Base-by-base conservation (phyloP, 2,797 vertebrate species). In the Xenentodon cancila region DNA sequence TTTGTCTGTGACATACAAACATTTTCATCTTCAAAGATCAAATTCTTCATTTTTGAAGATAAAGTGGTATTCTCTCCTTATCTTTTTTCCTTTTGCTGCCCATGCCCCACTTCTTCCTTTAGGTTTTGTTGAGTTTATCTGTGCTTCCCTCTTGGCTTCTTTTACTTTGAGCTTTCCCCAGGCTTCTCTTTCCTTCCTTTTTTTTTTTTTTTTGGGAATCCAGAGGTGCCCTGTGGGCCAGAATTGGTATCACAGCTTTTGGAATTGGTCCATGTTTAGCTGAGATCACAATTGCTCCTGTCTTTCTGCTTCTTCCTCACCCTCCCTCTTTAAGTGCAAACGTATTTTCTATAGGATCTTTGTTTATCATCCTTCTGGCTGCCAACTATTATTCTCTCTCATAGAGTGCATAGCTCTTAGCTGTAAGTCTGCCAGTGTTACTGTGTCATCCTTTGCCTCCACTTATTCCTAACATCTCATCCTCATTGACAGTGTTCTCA, bases 61-160 rank as follows among this genome's bases (percentile, higher is more conserved):
- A 46, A 5, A 25, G n/a, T 61, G 27, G 66, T 63, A 78, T 49
- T 77, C 65, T 44, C 40, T 68, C 46, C 65, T n/a, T 64, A 42
- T 75, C 46, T 70, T 55, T 68, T 45, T 56, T 61, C 6, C 21
- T 64, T 53, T 47, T 46, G 34, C 65, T 77, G 37, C 49, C 56
- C 34, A 42, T 48, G 59, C 58, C 61, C 72, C 47, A 62, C 66
- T 77, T 56, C 64, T 79, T 71, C 19, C 56, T 68, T 56, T 73
- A 72, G 56, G 61, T 81, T n/a, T 57, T 88, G 75, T 71, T 82
- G 17, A 65, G 59, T 81, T 88, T 88, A 84, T 88, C 87, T 84
- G 71, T 51, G 73, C 75, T 71, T 65, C 63, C 71, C 68, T 62
- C 65, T 77, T 71, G 70, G 59, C 76, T 82, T 57, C 12, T 34